Base-by-base conservation (phyloP, 2,797 vertebrate species). In the Myotis findleyi region DNA sequence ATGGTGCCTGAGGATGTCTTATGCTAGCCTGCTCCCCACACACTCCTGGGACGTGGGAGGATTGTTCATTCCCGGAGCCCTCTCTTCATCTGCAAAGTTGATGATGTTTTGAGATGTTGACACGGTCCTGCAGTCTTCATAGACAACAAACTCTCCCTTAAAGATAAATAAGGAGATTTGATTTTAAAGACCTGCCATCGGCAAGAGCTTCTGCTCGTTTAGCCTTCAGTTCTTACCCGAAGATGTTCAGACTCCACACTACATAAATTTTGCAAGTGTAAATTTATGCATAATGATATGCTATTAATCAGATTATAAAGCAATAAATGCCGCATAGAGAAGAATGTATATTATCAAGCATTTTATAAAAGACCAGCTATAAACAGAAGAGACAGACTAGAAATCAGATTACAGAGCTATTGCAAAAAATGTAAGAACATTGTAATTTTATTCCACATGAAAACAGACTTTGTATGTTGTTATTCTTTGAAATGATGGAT, bases 251-350 rank as follows among this genome's bases (percentile, higher is more conserved):
- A 98, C 95, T 96, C 98, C 97, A 98, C 47, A 16, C 96, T 97
- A 95, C 97, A 98, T 98, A 98, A 97, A 96, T 97, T 98, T 97
- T 97, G 92, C 97, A 97, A 97, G 81, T 98, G 93, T 98, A 98
- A 98, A 98, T 98, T 96, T 98, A 95, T 96, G 92, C 93, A 68
- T 97, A 95, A 80, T 0, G 1, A 92, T 96, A 92, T 93, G 95
- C 94, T 98, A 87, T 97, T 98, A 98, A 98, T 98, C 98, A 98
- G 97, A 97, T 97, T 98, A 97, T 96, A 97, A 98, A 98, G 91
- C 98, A 98, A 97, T 98, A 98, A 98, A 97, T 94, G 98, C 97
- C 94, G 88, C 91, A 87, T 97, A 97, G 98, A 97, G 95, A 97
- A 95, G 96, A 97, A 96, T 96, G 96, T 97, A 94, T 89, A 79